These are phyloP conservation scores for Babyrousa celebensis DNA, from an alignment of 2,797 vertebrate genomes.

Conservation along the genomic window DNA sequence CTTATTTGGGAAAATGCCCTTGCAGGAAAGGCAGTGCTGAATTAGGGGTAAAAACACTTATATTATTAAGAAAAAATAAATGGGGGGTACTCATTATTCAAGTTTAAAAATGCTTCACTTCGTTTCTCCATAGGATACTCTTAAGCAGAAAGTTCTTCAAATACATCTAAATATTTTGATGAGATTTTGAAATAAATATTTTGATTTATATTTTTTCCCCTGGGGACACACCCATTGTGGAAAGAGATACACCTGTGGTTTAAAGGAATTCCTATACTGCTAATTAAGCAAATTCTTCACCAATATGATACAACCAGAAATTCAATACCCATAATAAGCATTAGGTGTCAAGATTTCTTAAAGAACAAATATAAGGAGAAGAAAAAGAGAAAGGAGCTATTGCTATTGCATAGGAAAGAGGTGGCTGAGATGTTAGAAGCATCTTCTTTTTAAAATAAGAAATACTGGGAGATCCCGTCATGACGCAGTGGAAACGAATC, in stretches of 20 bases:
- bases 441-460: background rate
- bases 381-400: background rate
- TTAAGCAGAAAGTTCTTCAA: background rate
- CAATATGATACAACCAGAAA: background rate
- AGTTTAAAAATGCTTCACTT: background rate
- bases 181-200: background rate
- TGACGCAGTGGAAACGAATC: no score
- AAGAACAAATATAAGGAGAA: background rate
- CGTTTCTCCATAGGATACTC: background rate
- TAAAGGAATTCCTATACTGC: background rate
- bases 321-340: background rate
- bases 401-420: background rate
- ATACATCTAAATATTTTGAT: background rate
- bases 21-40: background rate
- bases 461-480: background rate
- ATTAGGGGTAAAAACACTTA: background rate
- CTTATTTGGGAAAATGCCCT: background rate
- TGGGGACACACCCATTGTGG: background rate
- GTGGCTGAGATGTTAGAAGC: background rate
- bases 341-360: background rate
- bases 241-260: background rate
- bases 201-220: background rate
- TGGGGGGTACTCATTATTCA: background rate
- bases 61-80: conserved; percentile 3
- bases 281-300: background rate